Percentiles rank a stretch among this genome's conserved stretches.
Evolutionary conservation across 2,113 vertebrate species (phyloP).

Genomic region (Tachuris rubrigastra): DNA sequence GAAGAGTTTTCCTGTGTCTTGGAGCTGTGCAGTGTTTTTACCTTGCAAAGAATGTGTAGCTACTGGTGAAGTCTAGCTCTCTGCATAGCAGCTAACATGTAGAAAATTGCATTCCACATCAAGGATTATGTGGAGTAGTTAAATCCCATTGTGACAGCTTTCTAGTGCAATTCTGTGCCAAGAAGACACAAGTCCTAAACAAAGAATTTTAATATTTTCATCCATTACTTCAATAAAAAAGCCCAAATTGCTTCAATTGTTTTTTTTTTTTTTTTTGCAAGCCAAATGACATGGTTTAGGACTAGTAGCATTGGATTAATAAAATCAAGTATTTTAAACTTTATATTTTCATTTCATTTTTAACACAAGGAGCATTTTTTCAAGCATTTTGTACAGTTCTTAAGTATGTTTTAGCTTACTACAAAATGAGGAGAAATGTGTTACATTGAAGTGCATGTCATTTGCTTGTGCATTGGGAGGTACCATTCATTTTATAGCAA

Average conservation of each 20-base stretch:
- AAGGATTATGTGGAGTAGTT: neutral
- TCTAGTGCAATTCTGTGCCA: neutral
- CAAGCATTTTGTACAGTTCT: conserved; percentile 68
- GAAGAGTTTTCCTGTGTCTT: neutral
- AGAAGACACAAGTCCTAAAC: neutral
- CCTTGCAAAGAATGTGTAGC: neutral
- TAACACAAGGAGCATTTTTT: conserved; percentile 69
- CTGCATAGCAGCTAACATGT: neutral
- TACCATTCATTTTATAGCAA: conserved; percentile 81
- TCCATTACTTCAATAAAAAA: conserved; percentile 52
- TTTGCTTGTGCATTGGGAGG: conserved; percentile 79
- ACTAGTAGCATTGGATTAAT: conserved; percentile 65
- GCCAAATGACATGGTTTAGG: conserved; percentile 56
- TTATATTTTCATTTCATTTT: conserved; percentile 71
- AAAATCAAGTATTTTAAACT: conserved; percentile 66
- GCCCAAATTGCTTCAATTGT: neutral
- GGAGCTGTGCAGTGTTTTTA: neutral
- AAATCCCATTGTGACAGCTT: neutral
- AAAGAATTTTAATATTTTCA: conserved; percentile 60
- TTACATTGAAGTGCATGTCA: conserved; percentile 79
- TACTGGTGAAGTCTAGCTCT: neutral
- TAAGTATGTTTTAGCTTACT: conserved; percentile 76
- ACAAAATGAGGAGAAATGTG: conserved; percentile 78
- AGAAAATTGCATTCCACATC: neutral
- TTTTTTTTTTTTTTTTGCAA: neutral